Percentiles rank a stretch among this genome's conserved stretches.
phyloP scores from a whole-genome alignment of 2,797 vertebrate genomes.

The Pantherophis vulpinus region DNA sequence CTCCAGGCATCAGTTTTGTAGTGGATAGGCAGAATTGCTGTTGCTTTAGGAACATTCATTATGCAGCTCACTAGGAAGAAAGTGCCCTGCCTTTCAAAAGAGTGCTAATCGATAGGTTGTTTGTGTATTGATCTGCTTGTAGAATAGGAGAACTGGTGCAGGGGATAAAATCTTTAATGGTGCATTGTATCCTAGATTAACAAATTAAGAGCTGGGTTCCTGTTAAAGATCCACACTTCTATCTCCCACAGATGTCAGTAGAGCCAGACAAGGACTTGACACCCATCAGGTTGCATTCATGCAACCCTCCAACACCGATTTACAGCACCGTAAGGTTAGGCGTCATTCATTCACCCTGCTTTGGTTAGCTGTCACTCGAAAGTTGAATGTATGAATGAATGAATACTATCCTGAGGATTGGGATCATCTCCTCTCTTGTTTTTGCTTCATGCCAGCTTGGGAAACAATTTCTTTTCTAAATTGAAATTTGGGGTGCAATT shows the following conservation, averaged over 20 bases:
- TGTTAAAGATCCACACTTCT: background rate
- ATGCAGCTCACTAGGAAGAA: background rate
- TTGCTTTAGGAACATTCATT: background rate
- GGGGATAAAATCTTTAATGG: background rate
- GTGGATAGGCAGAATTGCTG: background rate
- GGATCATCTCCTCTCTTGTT: background rate
- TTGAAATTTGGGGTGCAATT: background rate
- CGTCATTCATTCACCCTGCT: background rate
- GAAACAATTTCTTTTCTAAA: background rate
- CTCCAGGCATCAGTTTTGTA: background rate
- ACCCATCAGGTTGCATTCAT: background rate
- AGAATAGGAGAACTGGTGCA: background rate
- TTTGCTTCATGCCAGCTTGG: background rate
- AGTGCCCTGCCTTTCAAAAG: background rate
- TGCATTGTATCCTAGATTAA: background rate
- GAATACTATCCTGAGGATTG: background rate
- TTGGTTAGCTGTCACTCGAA: background rate
- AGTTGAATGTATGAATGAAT: background rate
- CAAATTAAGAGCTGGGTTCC: background rate
- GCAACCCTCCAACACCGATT: background rate
- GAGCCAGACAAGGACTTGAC: background rate
- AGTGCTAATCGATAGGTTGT: background rate
- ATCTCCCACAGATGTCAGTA: background rate
- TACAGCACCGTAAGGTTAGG: background rate
- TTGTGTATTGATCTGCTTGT: background rate